Evolutionary conservation across 2,797 vertebrate species (phyloP), one percentile per base, ranked within the genome.

Genomic region (Oophaga sylvatica): DNA sequence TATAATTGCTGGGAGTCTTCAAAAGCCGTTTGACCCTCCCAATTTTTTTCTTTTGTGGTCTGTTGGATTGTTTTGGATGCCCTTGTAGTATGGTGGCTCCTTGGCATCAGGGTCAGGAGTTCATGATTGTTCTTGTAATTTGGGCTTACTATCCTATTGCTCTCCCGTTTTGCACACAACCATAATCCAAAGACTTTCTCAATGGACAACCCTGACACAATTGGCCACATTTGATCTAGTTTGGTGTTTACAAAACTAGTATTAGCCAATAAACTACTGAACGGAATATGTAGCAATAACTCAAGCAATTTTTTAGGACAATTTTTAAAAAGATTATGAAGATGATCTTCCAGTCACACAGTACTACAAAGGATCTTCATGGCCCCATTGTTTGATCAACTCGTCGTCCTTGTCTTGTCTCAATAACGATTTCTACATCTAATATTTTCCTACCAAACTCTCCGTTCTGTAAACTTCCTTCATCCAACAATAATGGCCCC

Each of bases 11-110:
- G 68, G 15, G 31, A 22, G 75, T 45, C 31, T 31, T 84, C 68
- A 75, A 84, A 84, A 56, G 57, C 22, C 17, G 13, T 26, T 73
- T 84, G 68, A 84, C 56, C 70, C 35, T 56, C 3, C 65, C 41
- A 1, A 11, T 13, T n/a, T 59, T 16, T 10, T 81, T 65, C 35
- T 81, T 81, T 81, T 67, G 3, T 65, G 0, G 19, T 65, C 5
- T 65, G 31, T 22, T 15, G 19, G 35, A 63, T 45, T 45, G 31
- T 45, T 31, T 45, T 81, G 60, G 20, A n/a, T 22, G 60, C 45
- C 6, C 45, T 13, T 48, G 70, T 35, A 7, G 8, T 13, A 41
- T 73, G 7, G 41, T 10, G 16, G 35, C 20, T 22, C n/a, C 10
- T 10, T 75, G 35, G 20, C 16, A 12, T 10, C 10, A 7, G 71